These are phyloP conservation scores for Listronotus oregonensis DNA, from an alignment of 1,140 invertebrate species.

Conservation along the genomic window DNA sequence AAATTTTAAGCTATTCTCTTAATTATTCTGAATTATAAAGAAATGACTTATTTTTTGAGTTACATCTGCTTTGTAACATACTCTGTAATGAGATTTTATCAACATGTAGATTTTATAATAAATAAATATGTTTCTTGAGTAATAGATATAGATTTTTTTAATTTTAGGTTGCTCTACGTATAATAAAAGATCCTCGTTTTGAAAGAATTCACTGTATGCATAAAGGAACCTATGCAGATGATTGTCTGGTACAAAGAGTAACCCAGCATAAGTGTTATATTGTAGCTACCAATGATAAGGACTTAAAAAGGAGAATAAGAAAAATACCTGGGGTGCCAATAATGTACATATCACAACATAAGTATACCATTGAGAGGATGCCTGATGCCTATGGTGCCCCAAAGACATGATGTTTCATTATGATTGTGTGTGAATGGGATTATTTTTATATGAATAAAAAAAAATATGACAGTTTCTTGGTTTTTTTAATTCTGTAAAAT, in stretches of 20 bases:
- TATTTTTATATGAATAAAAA: no score
- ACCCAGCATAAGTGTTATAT: constrained; percentile 99
- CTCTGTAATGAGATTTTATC: no score
- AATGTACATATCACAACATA: constrained; percentile 93
- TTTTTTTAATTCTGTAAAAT: no score
- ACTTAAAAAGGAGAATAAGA: constrained; percentile 92
- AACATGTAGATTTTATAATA: no score
- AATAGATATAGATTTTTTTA: neutral
- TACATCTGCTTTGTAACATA: no score
- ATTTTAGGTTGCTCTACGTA: constrained; percentile 74
- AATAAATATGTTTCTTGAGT: neutral
- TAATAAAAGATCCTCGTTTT: constrained; percentile 95
- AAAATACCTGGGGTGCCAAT: constrained; percentile 99
- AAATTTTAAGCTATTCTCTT: no score
- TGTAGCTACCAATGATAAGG: constrained; percentile 98
- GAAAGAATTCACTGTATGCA: constrained; percentile 92
- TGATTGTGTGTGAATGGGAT: no score
- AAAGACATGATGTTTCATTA: constrained; percentile 57
- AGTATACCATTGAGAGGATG: constrained; percentile 97
- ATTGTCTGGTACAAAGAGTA: constrained; percentile 95
- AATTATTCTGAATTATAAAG: no score
- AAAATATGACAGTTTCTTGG: no score
- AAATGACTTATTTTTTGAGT: no score
- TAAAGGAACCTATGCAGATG: constrained; percentile 99
- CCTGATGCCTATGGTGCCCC: constrained; percentile 96